Conservation (phyloP, 2,113 vertebrate species). For the Polypterus senegalus region DNA sequence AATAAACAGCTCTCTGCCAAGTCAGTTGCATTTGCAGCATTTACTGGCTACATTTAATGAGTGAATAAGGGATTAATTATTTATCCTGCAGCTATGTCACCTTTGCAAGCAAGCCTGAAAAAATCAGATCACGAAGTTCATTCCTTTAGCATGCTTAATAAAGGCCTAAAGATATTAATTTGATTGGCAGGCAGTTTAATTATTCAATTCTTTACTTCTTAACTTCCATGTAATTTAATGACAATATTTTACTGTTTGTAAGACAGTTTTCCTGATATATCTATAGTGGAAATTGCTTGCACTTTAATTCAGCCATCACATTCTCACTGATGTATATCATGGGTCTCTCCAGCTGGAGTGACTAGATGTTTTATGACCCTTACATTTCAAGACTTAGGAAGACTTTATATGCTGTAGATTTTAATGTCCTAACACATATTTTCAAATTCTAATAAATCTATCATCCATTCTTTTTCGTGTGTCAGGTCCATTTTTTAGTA, state of each 20-base stretch:
- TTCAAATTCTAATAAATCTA: too few species aligned
- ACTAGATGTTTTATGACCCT: neutral
- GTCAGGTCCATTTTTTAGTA: too few species aligned
- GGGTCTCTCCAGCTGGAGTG: neutral
- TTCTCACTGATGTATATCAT: neutral
- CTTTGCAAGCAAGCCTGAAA: slow-evolving; percentile 9
- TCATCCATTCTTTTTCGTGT: too few species aligned
- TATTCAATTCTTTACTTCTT: slow-evolving; percentile 12
- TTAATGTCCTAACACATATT: too few species aligned
- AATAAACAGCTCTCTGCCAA: slow-evolving; percentile 11
- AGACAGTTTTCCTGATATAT: slow-evolving; percentile 1
- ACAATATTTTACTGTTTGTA: slow-evolving; percentile 9
- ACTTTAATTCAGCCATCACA: slow-evolving; percentile 1
- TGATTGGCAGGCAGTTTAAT: slow-evolving; percentile 22
- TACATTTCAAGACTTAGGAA: neutral
- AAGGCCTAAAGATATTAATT: slow-evolving; percentile 13
- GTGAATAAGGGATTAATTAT: slow-evolving; percentile 18
- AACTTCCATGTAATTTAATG: slow-evolving; percentile 18
- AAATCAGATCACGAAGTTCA: slow-evolving; percentile 12
- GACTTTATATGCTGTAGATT: too few species aligned
- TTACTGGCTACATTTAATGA: slow-evolving; percentile 9
- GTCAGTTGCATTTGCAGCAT: slow-evolving; percentile 1
- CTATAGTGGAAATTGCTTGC: slow-evolving; percentile 6
- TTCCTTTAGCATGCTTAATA: slow-evolving; percentile 15
- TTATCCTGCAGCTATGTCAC: slow-evolving; percentile 16